Conservation (phyloP, 2,888 invertebrate species). For the Horisme vitalbata region DNA sequence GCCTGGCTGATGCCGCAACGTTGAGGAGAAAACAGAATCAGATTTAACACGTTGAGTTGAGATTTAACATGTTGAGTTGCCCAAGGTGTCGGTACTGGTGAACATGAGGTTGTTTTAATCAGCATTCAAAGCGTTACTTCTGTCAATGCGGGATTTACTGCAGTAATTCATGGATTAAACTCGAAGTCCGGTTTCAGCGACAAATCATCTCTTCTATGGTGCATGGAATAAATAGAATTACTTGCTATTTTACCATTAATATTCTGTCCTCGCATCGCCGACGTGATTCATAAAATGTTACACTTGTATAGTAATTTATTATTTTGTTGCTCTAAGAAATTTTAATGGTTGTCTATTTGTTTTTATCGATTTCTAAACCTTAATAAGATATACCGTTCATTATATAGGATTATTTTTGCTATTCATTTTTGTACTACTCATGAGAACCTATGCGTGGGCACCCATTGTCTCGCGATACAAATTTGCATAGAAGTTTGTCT, state of each 20-base stretch:
- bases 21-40: too few relatives aligned
- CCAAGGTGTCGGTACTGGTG: too few relatives aligned
- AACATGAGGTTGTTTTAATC: too few relatives aligned
- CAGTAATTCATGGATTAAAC: too few relatives aligned
- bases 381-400: too few relatives aligned
- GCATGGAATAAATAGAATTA: slow-evolving; percentile 50
- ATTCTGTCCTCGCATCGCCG: slow-evolving; percentile 37
- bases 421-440: slow-evolving; percentile 3
- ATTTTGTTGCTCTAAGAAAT: slow-evolving; percentile 39
- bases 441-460: slow-evolving; percentile 25
- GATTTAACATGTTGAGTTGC: too few relatives aligned
- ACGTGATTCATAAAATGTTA: slow-evolving; percentile 45
- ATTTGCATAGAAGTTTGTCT: slow-evolving; percentile 28
- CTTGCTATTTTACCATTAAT: slow-evolving; percentile 44
- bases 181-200: slow-evolving; percentile 52
- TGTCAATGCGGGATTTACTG: too few relatives aligned
- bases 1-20: too few relatives aligned
- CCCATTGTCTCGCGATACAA: slow-evolving; percentile 26
- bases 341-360: background rate
- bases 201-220: slow-evolving; percentile 61
- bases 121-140: too few relatives aligned
- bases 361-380: too few relatives aligned
- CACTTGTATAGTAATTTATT: slow-evolving; percentile 51
- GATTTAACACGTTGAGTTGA: too few relatives aligned
- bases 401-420: too few relatives aligned